Evolutionary conservation across 2,113 vertebrate genomes (phyloP), one percentile per base, ranked within the genome.

Genomic region (Symphodus melops): DNA sequence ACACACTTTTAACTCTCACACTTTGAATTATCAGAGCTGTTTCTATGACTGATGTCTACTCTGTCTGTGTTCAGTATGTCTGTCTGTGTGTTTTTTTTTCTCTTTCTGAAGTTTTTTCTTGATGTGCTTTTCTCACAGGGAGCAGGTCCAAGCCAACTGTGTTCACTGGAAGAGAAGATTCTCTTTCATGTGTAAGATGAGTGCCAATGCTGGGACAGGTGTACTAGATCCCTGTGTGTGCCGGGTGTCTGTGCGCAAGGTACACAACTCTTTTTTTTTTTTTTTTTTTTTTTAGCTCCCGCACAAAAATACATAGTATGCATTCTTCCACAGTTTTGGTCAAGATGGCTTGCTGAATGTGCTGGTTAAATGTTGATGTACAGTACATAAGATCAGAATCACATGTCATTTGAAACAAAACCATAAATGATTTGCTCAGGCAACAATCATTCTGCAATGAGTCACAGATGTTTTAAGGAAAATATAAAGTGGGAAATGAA

Each of bases 211-310:
- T 4, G 83, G 94, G 56, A 97, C 96, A 0, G 98, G 98, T 55
- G 75, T 97, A 67, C 92, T 99, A 16, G 98, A 99, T 55, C 94
- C 96, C 0, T 97, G 97, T 88, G 41, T 97, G 85, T 99, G 95
- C 89, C 92, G 98, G 65, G 96, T 98, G 19, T 99, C 98, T 69
- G 96, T 98, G 60, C 92, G 97, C n/a, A 98, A 98, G 95, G 97
- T 96, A 94, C 70, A 76, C 67, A 79, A 4, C 17, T 1, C 25
- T 75, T 12, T 28, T 21, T n/a, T n/a, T n/a, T n/a, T n/a, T 61
- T 2, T 9, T 57, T 61, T 2, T 9, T 57, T 55, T 70, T 13
- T 56, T 73, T 81, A 64, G 60, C 58, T 70, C 28, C 62, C 58
- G 42, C 20, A n/a, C 41, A 75, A 39, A 65, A 59, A 68, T 52